Percentiles rank a stretch among this genome's conserved stretches.
Evolutionary conservation across 2,113 vertebrate genomes (phyloP).

Genomic region (Egretta garzetta): DNA sequence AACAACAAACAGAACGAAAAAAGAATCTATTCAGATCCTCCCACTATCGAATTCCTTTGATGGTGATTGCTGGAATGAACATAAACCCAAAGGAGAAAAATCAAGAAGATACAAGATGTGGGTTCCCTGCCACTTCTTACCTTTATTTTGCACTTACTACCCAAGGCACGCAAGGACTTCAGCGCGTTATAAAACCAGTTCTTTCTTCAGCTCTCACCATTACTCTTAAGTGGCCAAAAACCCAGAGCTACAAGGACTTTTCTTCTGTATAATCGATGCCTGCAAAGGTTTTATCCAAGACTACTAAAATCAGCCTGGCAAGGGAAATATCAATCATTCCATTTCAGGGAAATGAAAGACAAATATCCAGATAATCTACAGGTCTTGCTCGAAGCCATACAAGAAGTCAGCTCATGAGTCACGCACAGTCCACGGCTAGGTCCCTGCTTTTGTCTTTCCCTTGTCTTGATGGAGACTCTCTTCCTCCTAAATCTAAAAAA

Average conservation of each 20-base stretch:
- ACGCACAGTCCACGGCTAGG: neutral
- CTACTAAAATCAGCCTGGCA: neutral
- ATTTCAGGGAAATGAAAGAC: neutral
- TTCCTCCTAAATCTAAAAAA: neutral
- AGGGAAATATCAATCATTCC: neutral
- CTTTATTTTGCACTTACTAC: neutral
- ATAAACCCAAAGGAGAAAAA: neutral
- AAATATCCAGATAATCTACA: neutral
- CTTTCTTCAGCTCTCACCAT: neutral
- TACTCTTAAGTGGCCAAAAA: neutral
- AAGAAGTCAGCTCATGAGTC: neutral
- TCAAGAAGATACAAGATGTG: neutral
- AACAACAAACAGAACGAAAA: neutral
- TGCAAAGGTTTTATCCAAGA: neutral
- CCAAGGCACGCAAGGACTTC: neutral
- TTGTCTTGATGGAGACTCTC: neutral
- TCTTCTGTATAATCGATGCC: neutral
- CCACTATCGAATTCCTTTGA: neutral
- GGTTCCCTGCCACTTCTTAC: neutral
- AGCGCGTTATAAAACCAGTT: accelerated
- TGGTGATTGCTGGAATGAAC: neutral
- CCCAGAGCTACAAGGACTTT: neutral
- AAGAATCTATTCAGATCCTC: neutral
- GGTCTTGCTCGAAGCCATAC: neutral
- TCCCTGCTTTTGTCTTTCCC: neutral